Conservation (phyloP, 2,113 vertebrate species). For the Rhea americana region DNA sequence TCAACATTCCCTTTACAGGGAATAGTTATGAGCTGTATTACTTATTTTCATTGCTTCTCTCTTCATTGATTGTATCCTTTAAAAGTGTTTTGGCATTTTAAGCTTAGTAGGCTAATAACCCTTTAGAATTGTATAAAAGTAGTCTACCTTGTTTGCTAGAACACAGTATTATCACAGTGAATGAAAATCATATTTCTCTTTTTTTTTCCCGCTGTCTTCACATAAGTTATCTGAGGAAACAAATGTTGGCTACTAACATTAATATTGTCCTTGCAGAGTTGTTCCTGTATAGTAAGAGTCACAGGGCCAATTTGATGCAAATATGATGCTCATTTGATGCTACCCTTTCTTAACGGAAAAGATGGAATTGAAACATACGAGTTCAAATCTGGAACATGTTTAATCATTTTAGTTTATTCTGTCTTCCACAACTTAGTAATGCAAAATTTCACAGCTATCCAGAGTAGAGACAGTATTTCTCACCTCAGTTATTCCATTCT, state of each 20-base stretch:
- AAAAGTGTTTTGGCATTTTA: conserved; percentile 24
- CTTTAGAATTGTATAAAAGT: neutral
- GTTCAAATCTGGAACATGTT: neutral
- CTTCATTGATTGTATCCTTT: conserved; percentile 9
- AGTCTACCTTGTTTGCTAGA: neutral
- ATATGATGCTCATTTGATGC: neutral
- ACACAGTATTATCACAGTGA: accelerated
- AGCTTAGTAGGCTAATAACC: neutral
- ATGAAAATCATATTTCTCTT: neutral
- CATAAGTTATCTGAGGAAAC: neutral
- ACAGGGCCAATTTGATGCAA: neutral
- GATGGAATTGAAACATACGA: neutral
- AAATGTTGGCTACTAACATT: neutral
- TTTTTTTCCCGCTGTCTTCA: neutral
- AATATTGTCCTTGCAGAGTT: neutral
- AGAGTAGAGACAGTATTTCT: neutral
- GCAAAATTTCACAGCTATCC: neutral
- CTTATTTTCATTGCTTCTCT: conserved; percentile 51
- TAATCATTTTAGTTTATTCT: neutral
- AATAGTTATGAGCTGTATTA: conserved; percentile 21
- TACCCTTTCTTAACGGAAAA: neutral
- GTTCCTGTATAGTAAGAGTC: neutral
- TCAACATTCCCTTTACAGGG: conserved; percentile 20
- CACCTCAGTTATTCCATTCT: neutral
- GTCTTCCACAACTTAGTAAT: neutral